Percentiles rank a stretch among this genome's conserved stretches.
phyloP scores from a whole-genome alignment of 1,140 invertebrate genomes.

The Cotesia chilonis region DNA sequence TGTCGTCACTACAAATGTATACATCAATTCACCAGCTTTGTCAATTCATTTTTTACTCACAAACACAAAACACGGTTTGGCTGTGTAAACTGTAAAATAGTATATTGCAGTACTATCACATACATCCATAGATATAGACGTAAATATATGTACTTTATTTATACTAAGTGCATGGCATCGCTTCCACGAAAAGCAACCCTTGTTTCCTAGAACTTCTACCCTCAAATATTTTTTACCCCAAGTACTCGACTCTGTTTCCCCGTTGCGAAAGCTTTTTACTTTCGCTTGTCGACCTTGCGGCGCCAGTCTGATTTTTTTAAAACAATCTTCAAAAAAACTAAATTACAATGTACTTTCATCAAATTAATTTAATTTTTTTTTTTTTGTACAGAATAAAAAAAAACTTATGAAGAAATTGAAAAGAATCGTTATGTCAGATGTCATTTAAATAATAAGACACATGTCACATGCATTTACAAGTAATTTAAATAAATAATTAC shows the following conservation, averaged over 20 bases:
- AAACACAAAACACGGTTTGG: not conserved
- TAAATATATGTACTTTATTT: not conserved
- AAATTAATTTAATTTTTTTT: not conserved
- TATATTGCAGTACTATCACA: not conserved
- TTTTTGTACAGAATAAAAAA: not conserved
- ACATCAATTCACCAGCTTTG: constrained; percentile 14
- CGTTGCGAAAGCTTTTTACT: not conserved
- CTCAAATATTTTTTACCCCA: not conserved
- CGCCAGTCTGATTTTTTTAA: constrained; percentile 14
- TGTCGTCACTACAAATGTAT: constrained; percentile 20
- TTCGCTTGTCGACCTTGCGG: not conserved
- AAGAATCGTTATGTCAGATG: no score
- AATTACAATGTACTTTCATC: not conserved
- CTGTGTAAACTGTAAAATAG: not conserved
- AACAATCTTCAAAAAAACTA: constrained; percentile 12
- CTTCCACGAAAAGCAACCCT: not conserved
- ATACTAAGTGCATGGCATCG: not conserved
- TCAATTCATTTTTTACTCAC: no score
- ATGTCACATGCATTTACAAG: not conserved
- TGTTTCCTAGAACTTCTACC: not conserved
- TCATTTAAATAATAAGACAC: no score
- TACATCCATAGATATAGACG: not conserved
- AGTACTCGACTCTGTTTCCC: not conserved
- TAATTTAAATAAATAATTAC: constrained; percentile 1
- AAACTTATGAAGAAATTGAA: not conserved